Conservation (phyloP, 2,888 invertebrate species). For the Drosophila trichaetosa region DNA sequence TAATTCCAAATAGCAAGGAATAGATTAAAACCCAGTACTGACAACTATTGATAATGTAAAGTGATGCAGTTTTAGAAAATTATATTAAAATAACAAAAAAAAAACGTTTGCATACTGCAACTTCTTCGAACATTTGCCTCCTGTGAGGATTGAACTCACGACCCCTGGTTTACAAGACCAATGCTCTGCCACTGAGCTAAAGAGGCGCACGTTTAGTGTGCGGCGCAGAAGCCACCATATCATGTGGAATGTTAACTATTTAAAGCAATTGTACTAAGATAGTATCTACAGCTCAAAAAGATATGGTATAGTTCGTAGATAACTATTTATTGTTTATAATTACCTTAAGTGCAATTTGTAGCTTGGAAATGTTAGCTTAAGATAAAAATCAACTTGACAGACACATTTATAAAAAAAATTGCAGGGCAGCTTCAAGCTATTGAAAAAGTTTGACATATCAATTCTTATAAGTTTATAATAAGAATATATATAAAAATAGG, state of each 20-base stretch:
- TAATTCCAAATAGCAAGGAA: neutral
- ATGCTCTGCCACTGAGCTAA: constrained; percentile 97
- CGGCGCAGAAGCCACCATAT: neutral
- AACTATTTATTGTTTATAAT: constrained; percentile 15
- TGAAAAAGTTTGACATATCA: neutral
- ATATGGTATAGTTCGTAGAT: neutral
- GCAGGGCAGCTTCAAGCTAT: too few relatives aligned
- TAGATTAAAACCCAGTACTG: too few relatives aligned
- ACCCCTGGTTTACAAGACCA: constrained; percentile 97
- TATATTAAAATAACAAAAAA: neutral
- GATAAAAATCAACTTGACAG: neutral
- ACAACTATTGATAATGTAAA: neutral
- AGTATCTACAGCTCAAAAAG: neutral
- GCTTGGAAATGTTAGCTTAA: neutral
- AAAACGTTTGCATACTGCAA: neutral
- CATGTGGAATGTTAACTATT: neutral
- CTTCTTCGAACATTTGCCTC: constrained; percentile 86
- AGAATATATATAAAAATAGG: neutral
- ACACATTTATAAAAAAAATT: neutral
- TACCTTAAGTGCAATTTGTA: constrained; percentile 20
- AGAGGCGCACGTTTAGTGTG: constrained; percentile 86
- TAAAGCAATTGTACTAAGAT: neutral
- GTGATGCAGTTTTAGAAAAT: neutral
- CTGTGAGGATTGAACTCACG: constrained; percentile 96
- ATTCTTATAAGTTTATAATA: too few relatives aligned